Percentiles rank a stretch among this genome's conserved stretches.
Evolutionary conservation across 2,113 vertebrate species (phyloP).

Genomic region (Bettongia penicillata): DNA sequence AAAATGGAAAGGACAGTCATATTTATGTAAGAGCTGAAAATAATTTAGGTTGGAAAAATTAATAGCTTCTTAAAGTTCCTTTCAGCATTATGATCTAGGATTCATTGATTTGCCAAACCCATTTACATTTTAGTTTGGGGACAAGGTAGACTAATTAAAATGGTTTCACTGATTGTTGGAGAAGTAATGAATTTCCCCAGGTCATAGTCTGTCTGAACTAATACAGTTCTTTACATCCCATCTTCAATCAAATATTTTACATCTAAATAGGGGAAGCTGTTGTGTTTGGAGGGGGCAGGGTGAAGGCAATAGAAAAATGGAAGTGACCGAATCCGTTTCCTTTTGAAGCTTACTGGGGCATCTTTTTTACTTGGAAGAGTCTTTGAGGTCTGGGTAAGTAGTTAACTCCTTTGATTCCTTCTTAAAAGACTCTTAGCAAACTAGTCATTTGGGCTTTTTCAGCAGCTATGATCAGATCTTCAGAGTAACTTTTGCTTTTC

Average conservation of each 20-base stretch:
- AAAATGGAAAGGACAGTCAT: neutral
- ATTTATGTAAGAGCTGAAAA: neutral
- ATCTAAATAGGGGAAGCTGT: constrained; percentile 23
- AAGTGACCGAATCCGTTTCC: neutral
- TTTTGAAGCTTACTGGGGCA: neutral
- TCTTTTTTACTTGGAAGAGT: neutral
- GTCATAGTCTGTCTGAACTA: neutral
- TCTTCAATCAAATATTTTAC: constrained; percentile 16
- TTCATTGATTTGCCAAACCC: constrained; percentile 10
- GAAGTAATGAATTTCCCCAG: constrained; percentile 35
- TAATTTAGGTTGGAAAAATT: neutral
- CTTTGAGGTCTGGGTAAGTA: neutral
- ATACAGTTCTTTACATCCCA: neutral
- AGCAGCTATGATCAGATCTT: neutral
- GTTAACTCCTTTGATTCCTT: neutral
- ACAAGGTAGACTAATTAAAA: neutral
- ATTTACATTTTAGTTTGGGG: constrained; percentile 26
- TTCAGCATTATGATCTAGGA: neutral
- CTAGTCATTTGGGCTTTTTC: neutral
- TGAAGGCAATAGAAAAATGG: too few relatives aligned
- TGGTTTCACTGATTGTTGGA: constrained; percentile 13
- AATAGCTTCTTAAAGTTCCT: neutral
- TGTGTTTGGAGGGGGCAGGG: too few relatives aligned
- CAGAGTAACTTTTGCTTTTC: neutral
- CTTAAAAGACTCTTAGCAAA: too few relatives aligned